Conservation (phyloP, 2,888 invertebrate species). For the Sepiola atlantica region DNA sequence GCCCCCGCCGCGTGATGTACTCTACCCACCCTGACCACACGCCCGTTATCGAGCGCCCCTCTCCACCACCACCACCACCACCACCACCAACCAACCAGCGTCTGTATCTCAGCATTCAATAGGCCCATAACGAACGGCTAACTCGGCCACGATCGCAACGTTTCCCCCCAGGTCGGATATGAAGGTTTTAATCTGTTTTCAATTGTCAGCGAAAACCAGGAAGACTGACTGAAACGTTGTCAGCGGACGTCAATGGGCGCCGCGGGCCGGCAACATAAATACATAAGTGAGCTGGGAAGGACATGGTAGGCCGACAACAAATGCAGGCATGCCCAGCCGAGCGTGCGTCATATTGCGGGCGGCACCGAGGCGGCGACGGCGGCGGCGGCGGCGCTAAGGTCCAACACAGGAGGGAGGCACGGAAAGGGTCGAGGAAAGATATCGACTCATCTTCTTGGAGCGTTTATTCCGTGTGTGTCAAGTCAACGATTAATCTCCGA, state of each 20-base stretch:
- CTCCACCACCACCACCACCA: no score
- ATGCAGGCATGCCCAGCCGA: neutral
- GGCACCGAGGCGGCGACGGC: neutral
- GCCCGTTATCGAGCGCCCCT: no score
- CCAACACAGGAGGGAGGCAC: no score
- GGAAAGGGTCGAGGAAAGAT: no score
- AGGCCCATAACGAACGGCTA: slow-evolving; percentile 32
- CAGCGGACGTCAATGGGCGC: neutral
- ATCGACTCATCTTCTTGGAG: no score
- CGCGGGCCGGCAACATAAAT: neutral
- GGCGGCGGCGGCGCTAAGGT: no score
- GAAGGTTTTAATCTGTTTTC: neutral
- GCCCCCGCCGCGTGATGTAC: neutral
- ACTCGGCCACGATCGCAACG: neutral
- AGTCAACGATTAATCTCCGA: no score
- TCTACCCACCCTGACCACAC: neutral
- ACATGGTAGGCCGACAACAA: neutral
- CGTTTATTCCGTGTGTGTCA: no score
- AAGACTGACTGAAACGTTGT: neutral
- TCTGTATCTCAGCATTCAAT: slow-evolving; percentile 18
- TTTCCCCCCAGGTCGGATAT: neutral
- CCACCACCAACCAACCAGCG: neutral
- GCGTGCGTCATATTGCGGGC: slow-evolving; percentile 32
- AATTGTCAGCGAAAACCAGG: neutral
- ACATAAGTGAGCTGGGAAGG: neutral